Conservation (phyloP, 2,888 invertebrate genomes). For the Aphrophora alni region DNA sequence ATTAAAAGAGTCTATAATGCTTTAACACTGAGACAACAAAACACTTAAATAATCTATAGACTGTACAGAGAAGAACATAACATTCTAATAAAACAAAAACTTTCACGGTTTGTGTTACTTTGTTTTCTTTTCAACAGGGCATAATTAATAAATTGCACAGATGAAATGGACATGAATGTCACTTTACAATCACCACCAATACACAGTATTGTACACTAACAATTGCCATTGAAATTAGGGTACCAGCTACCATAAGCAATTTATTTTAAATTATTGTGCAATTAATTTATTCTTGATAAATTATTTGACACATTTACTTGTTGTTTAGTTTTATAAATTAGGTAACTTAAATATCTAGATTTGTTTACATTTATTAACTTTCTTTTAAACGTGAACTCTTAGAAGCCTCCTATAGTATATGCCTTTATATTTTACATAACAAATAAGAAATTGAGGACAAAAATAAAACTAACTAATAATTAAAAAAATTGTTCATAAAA, state of each 20-base stretch:
- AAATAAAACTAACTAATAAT: too few species aligned
- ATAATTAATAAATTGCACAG: slow-evolving; percentile 18
- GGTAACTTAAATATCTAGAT: too few species aligned
- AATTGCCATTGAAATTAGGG: slow-evolving; percentile 21
- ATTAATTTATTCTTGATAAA: not conserved
- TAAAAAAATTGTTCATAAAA: too few species aligned
- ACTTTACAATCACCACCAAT: slow-evolving; percentile 40
- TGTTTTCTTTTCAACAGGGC: not conserved
- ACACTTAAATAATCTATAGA: slow-evolving; percentile 22
- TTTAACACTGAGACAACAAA: slow-evolving; percentile 26
- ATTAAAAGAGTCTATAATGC: slow-evolving; percentile 22
- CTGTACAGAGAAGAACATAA: slow-evolving; percentile 22
- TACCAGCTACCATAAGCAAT: not conserved
- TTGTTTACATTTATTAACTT: too few species aligned
- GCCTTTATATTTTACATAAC: too few species aligned
- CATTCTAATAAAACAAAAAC: not conserved
- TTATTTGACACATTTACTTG: too few species aligned
- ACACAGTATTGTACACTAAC: slow-evolving; percentile 44
- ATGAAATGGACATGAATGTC: slow-evolving; percentile 35
- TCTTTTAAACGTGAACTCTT: too few species aligned
- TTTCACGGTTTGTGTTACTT: not conserved
- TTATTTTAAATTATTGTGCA: not conserved
- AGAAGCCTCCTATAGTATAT: too few species aligned
- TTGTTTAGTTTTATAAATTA: too few species aligned
- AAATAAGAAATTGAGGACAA: too few species aligned